These are phyloP conservation scores for Onychostruthus taczanowskii DNA, from an alignment of 2,113 vertebrate genomes.

Conservation along the genomic window DNA sequence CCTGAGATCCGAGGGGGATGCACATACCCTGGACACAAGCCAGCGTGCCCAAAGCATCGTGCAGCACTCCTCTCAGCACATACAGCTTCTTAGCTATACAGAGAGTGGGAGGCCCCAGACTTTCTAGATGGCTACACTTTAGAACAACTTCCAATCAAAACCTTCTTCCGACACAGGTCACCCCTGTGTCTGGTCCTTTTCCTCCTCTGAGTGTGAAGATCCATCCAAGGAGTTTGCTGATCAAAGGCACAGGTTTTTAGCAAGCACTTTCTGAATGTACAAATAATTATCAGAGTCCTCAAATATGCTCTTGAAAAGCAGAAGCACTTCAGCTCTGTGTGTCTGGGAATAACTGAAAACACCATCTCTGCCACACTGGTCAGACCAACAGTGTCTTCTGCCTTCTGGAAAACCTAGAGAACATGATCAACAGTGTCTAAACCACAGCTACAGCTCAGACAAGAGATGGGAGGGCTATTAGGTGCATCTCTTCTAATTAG, in stretches of 20 bases:
- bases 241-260: background rate
- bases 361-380: background rate
- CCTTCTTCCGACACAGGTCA: rapidly evolving
- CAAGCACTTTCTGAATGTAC: background rate
- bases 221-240: background rate
- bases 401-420: background rate
- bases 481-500: background rate
- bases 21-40: background rate
- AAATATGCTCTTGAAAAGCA: background rate
- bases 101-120: background rate
- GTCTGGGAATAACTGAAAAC: background rate
- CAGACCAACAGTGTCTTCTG: background rate
- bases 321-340: background rate
- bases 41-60: rapidly evolving
- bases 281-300: background rate
- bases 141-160: background rate
- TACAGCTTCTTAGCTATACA: background rate
- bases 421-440: background rate
- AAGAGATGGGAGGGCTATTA: background rate
- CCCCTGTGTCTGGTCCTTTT: background rate
- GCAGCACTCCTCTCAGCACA: rapidly evolving
- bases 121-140: background rate
- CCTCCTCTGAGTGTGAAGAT: background rate
- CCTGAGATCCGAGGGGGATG: background rate
- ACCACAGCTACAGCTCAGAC: background rate